phyloP scores from a whole-genome alignment of 2,113 vertebrate genomes.

The Recurvirostra avosetta region DNA sequence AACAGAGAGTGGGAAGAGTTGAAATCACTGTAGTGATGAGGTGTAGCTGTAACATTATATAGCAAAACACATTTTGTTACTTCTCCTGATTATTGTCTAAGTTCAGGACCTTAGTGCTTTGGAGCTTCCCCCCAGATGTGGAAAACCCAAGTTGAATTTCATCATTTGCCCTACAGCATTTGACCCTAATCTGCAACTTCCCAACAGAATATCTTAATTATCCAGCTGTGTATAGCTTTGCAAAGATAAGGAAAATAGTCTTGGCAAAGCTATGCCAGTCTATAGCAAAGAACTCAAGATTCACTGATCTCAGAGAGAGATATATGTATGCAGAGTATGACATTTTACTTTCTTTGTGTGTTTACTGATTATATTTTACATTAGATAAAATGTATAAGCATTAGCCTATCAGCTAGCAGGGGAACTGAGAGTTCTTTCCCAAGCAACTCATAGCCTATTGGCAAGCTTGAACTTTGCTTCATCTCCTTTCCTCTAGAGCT shows the following conservation, averaged over 20 bases:
- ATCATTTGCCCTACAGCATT: not conserved
- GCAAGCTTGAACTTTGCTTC: not conserved
- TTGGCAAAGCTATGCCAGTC: not conserved
- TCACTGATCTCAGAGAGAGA: not conserved
- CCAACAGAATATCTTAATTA: not conserved
- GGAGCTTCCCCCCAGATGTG: not conserved
- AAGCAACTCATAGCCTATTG: not conserved
- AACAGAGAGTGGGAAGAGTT: not conserved
- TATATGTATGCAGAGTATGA: not conserved
- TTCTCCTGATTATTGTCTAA: not conserved
- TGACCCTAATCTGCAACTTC: not conserved
- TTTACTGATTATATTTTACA: not conserved
- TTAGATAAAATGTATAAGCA: not conserved
- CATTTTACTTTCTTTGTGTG: not conserved
- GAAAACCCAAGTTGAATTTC: not conserved
- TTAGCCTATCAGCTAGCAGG: not conserved
- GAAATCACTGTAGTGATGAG: not conserved
- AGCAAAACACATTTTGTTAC: not conserved
- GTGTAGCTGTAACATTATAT: not conserved
- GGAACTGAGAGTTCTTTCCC: not conserved
- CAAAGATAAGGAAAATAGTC: not conserved
- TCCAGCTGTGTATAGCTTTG: not conserved
- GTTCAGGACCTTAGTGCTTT: not conserved
- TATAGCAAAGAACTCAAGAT: not conserved
- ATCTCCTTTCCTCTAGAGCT: not conserved